Conservation (phyloP, 2,888 invertebrate genomes). For the Auanema freiburgensis region DNA sequence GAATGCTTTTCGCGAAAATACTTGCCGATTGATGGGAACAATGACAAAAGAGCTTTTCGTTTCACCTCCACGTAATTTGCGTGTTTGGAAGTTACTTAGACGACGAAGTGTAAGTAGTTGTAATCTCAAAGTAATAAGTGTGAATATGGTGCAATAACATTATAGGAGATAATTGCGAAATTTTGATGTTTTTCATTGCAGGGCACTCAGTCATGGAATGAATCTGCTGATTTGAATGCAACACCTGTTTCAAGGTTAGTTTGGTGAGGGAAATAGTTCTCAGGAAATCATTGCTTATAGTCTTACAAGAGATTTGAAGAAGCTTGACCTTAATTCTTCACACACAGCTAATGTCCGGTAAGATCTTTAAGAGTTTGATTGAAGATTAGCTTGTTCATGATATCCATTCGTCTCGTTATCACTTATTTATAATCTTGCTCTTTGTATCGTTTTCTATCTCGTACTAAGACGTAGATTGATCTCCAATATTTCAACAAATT, state of each 20-base stretch:
- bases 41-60: constrained; percentile 23
- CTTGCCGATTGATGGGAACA: neutral
- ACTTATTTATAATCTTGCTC: no score
- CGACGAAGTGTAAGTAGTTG: constrained; percentile 29
- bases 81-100: constrained; percentile 35
- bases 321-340: neutral
- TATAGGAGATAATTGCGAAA: neutral
- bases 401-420: no score
- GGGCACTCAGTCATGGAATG: constrained; percentile 4
- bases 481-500: no score
- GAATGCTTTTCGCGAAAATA: no score
- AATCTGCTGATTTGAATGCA: constrained; percentile 1
- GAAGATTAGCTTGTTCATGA: neutral
- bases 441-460: no score
- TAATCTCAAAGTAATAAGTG: no score
- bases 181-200: neutral
- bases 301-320: neutral
- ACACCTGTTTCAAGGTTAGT: neutral
- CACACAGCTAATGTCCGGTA: neutral
- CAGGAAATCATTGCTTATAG: neutral
- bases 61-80: constrained; percentile 30
- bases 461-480: no score
- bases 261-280: neutral
- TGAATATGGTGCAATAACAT: neutral
- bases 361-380: neutral